Conservation (phyloP, 2,797 vertebrate species). For the Leucoraja ocellata region DNA sequence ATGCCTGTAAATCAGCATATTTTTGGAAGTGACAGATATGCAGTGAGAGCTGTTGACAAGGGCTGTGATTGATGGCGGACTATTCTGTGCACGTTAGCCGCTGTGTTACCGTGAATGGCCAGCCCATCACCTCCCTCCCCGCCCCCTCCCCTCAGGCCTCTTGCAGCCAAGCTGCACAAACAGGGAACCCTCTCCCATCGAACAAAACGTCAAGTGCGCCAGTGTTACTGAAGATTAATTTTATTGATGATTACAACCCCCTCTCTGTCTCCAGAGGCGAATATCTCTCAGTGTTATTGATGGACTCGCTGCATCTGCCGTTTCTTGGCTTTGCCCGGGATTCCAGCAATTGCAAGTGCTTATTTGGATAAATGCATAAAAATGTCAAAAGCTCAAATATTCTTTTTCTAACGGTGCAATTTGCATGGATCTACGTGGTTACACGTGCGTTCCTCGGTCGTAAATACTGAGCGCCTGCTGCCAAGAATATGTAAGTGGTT, state of each 20-base stretch:
- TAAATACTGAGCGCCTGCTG: not conserved
- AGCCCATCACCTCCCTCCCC: not conserved
- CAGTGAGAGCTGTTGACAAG: not conserved
- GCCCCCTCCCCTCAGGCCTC: not conserved
- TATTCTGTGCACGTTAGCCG: not conserved
- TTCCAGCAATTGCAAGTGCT: conserved; percentile 15
- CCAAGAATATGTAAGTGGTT: not conserved
- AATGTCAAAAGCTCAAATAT: conserved; percentile 17
- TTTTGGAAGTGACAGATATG: not conserved
- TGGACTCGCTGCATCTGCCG: conserved; percentile 1
- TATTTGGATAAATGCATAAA: conserved; percentile 32
- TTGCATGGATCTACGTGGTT: not conserved
- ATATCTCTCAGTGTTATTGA: conserved; percentile 10
- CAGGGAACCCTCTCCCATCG: not conserved
- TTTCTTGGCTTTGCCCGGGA: not conserved
- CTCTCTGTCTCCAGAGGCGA: conserved; percentile 9
- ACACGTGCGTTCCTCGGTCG: not conserved
- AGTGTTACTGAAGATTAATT: conserved; percentile 23
- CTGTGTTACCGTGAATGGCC: not conserved
- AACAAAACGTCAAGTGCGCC: conserved; percentile 11
- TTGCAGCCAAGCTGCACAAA: not conserved
- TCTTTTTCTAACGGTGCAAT: not conserved
- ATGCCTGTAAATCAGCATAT: not conserved
- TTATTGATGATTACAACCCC: conserved; percentile 4
- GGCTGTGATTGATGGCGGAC: conserved; percentile 19